Base-by-base conservation (phyloP, 2,888 invertebrate species). In the Leistus spinibarbis region DNA sequence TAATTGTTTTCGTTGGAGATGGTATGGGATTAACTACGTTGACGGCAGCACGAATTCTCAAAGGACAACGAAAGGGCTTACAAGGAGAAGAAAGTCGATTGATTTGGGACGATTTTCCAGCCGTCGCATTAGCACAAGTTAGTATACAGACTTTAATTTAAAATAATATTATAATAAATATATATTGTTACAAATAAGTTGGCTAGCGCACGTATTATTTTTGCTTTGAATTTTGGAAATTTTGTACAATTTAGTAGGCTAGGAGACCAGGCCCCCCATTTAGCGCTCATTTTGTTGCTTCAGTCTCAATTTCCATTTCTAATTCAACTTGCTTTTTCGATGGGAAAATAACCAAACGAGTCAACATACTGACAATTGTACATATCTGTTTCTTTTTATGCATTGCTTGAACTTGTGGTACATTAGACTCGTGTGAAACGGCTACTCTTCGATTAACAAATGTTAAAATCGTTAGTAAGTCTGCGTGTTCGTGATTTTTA, bases 331-430 rank as follows among this genome's bases (percentile, higher is more conserved):
- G 13, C 27, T 69, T 57, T 19, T 69, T 73, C 13, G 67, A 40
- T 3, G 62, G 67, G 76, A 91, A 87, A 80, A 86, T 86, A 65
- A 91, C 85, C 19, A 87, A 84, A 80, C 90, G 87, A 3, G 92
- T 92, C 60, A 93, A 85, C 82, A 91, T 92, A 24, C 91, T 90
- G 22, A 90, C 88, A 76, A 92, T 88, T 76, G 89, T 89, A 76
- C 92, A 92, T 85, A 92, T 89, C 84, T 92, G 92, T 82, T 92
- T 93, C 84, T 89, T 90, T 78, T 87, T 85, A 80, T 90, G 85
- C 65, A 86, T 84, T 1, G 82, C 80, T 70, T 85, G 82, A 76
- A 86, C 82, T 53, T 83, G 84, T 2, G 87, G 86, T n/a, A 82
- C 81, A 78, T 84, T 83, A 17, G 92, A 91, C 80, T 90, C 88